These are phyloP conservation scores for Lophochroa leadbeateri DNA, from an alignment of 2,113 vertebrate genomes.

Conservation along the genomic window DNA sequence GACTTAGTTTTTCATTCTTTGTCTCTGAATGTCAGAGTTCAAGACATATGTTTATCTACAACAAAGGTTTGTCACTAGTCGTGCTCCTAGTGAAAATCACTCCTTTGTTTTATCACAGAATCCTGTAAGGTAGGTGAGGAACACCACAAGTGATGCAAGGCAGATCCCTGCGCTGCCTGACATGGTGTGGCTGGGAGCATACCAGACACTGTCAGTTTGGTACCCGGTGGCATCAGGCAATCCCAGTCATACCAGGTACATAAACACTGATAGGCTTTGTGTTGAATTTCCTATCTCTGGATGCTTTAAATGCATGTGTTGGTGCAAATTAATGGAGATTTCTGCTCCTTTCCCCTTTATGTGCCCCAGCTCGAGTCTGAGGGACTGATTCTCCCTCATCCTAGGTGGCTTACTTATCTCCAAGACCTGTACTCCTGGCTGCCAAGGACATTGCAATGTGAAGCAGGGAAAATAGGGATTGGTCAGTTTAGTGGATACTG, in stretches of 20 bases:
- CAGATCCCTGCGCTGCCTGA: not conserved
- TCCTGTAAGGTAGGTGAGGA: not conserved
- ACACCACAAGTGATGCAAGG: not conserved
- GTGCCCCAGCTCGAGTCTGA: not conserved
- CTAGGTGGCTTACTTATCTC: conserved; percentile 18
- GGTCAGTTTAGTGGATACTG: conserved; percentile 95
- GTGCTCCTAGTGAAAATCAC: conserved; percentile 37
- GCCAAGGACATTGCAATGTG: conserved; percentile 81
- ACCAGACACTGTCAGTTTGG: not conserved
- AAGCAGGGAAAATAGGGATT: conserved; percentile 94
- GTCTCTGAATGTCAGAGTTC: conserved; percentile 48
- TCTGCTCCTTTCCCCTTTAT: not conserved
- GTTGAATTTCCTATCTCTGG: conserved; percentile 26
- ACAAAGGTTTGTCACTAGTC: not conserved
- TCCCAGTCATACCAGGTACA: conserved; percentile 45
- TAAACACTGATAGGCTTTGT: conserved; percentile 31
- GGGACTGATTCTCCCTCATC: conserved; percentile 26
- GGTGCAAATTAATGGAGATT: conserved; percentile 38
- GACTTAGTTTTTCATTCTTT: conserved; percentile 57
- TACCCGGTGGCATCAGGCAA: conserved; percentile 52
- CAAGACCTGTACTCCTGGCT: conserved; percentile 75
- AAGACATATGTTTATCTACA: conserved; percentile 7
- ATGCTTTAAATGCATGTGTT: conserved; percentile 43
- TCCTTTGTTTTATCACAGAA: not conserved
- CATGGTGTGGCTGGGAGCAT: not conserved